Conservation (phyloP, 2,888 invertebrate species). For the Clusia tigrina region DNA sequence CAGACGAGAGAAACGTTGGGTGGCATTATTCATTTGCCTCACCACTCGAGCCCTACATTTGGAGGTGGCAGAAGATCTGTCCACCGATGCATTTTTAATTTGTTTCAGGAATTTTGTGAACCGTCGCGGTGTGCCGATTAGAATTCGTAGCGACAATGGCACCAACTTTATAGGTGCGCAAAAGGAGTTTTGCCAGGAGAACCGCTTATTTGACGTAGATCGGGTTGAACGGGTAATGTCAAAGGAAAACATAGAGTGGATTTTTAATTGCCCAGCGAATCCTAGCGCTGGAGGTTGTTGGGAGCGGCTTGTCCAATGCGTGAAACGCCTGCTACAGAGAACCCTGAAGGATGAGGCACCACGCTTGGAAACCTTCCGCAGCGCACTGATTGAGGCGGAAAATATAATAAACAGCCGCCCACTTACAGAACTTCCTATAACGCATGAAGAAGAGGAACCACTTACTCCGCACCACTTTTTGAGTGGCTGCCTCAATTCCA, state of each 20-base stretch:
- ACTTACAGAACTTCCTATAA: background rate
- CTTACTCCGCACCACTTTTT: slow-evolving; percentile 3
- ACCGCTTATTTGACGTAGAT: slow-evolving; percentile 18
- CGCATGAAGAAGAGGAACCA: background rate
- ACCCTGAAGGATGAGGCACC: slow-evolving; percentile 11
- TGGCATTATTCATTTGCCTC: slow-evolving; percentile 25
- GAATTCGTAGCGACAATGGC: slow-evolving; percentile 27
- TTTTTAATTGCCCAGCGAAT: slow-evolving; percentile 25
- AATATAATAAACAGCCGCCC: slow-evolving; percentile 8
- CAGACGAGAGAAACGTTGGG: too few species aligned
- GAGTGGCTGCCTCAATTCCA: background rate
- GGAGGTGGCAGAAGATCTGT: background rate
- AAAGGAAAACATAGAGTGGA: slow-evolving; percentile 17
- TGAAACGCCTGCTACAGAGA: slow-evolving; percentile 10
- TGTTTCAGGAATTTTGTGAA: slow-evolving; percentile 29
- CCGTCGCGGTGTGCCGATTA: slow-evolving; percentile 25
- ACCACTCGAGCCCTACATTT: slow-evolving; percentile 8
- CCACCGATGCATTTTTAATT: background rate
- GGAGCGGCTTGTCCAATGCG: slow-evolving; percentile 18
- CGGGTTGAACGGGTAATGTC: slow-evolving; percentile 11
- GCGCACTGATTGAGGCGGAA: too few species aligned
- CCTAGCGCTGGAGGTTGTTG: slow-evolving; percentile 35
- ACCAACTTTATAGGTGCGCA: slow-evolving; percentile 33
- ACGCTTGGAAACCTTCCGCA: background rate
- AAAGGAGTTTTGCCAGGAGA: slow-evolving; percentile 13